Evolutionary conservation across 2,797 vertebrate species (phyloP).

Genomic region (Emydoidea blandingii): DNA sequence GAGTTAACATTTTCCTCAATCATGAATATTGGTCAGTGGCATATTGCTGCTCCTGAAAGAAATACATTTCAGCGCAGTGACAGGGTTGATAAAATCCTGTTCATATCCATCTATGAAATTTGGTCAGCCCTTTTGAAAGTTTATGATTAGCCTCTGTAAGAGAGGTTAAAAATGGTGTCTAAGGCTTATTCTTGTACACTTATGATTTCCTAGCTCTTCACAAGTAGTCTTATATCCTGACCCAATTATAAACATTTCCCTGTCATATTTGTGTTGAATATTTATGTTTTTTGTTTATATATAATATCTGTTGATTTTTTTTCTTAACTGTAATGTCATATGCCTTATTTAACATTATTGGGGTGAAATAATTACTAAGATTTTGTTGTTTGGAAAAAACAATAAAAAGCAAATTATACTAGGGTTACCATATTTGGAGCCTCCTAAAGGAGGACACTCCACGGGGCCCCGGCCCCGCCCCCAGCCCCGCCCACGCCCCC

Average conservation of each 20-base stretch:
- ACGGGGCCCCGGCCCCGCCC: too few relatives aligned
- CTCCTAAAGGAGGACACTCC: too few relatives aligned
- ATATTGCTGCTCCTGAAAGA: background rate
- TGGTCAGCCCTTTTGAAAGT: background rate
- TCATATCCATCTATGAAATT: background rate
- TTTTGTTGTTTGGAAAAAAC: background rate
- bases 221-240: background rate
- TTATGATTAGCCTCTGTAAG: background rate
- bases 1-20: background rate
- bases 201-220: background rate
- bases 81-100: background rate
- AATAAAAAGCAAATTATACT: background rate
- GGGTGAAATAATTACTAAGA: background rate
- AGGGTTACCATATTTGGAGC: too few relatives aligned
- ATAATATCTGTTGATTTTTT: background rate
- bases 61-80: background rate
- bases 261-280: background rate
- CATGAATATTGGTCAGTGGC: background rate
- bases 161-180: background rate
- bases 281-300: background rate
- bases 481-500: too few relatives aligned
- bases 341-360: background rate
- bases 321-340: background rate
- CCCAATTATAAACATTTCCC: accelerated
- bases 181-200: background rate